Percentiles rank a stretch among this genome's conserved stretches.
These are phyloP conservation scores for Steatornis caripensis DNA, from an alignment of 2,113 vertebrate genomes.

Conservation along the genomic window DNA sequence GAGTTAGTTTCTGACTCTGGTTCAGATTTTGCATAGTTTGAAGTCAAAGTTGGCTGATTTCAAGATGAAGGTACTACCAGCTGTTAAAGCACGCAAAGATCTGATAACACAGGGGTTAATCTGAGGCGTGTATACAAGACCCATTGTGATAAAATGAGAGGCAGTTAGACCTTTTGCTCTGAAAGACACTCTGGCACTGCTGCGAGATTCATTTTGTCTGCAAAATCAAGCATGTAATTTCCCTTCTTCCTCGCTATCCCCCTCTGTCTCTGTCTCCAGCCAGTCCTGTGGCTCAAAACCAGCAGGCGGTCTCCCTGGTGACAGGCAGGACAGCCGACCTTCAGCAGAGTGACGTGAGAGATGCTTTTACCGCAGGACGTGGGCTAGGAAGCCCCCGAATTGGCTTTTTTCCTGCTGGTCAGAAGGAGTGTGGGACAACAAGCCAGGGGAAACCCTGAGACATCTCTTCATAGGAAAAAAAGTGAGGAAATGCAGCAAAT, in stretches of 20 bases:
- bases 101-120: not conserved
- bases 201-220: not conserved
- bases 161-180: not conserved
- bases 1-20: not conserved
- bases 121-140: not conserved
- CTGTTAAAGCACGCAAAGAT: not conserved
- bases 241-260: not conserved
- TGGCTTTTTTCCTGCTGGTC: not conserved
- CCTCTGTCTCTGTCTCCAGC: not conserved
- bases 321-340: not conserved
- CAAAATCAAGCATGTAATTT: constrained; percentile 39
- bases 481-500: not conserved
- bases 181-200: not conserved
- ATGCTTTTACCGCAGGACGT: fast-evolving
- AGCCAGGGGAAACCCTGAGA: not conserved
- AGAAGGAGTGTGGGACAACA: not conserved
- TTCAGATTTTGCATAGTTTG: not conserved
- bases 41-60: not conserved
- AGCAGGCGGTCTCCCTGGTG: not conserved
- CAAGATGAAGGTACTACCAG: not conserved
- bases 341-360: not conserved
- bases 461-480: not conserved
- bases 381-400: not conserved
- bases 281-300: not conserved
- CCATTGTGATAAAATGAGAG: not conserved